phyloP scores from a whole-genome alignment of 2,797 vertebrate species.

The Malurus splendens region DNA sequence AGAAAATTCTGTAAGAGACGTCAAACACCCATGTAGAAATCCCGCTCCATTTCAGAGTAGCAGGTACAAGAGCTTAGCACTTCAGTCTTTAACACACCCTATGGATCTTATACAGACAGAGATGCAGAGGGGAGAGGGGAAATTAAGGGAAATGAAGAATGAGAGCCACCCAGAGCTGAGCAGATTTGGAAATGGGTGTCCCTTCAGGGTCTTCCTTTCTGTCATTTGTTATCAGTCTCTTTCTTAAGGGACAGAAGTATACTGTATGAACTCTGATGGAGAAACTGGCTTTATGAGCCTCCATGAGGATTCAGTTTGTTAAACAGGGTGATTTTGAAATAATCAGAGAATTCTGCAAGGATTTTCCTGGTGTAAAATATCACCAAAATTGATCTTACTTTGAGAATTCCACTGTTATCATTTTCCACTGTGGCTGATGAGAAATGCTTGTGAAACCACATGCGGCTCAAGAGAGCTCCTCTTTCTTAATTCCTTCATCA shows the following conservation, averaged over 20 bases:
- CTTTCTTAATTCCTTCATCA: conserved; percentile 7
- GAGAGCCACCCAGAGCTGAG: background rate
- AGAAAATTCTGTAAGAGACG: background rate
- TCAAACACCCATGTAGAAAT: background rate
- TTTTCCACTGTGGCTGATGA: conserved; percentile 22
- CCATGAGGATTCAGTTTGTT: background rate
- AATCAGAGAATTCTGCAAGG: conserved; percentile 56
- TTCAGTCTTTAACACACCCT: background rate
- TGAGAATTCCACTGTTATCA: conserved; percentile 19
- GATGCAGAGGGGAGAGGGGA: background rate
- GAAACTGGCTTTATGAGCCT: background rate
- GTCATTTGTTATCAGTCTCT: background rate
- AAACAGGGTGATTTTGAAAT: conserved; percentile 47
- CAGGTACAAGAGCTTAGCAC: background rate
- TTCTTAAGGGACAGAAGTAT: background rate
- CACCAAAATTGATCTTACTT: conserved; percentile 51
- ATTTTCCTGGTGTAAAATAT: conserved; percentile 45
- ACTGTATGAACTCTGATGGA: background rate
- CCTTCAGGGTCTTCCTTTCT: background rate
- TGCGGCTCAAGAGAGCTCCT: background rate
- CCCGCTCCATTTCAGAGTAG: background rate
- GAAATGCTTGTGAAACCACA: background rate
- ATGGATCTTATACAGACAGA: background rate
- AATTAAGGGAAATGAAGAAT: background rate
- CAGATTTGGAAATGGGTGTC: background rate